Base-by-base conservation (phyloP, 1,140 invertebrate species). In the Batillaria attramentaria region DNA sequence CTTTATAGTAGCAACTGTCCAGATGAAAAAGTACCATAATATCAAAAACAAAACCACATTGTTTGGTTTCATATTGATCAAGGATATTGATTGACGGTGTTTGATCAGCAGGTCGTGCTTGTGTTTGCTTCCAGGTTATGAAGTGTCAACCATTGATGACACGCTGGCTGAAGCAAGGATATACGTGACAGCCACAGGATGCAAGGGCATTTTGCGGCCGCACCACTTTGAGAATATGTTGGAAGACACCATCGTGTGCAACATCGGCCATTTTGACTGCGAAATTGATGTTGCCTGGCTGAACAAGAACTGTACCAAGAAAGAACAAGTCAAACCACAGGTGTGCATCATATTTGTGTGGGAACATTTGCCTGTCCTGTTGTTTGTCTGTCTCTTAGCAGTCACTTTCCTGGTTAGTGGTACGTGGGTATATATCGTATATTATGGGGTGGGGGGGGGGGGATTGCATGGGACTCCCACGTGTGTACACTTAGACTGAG, bases 261-360 rank as follows among this genome's bases (percentile, higher is more conserved):
- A 99, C 90, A 99, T 99, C 77, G 99, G 99, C 28, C 99, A 99
- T 91, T 99, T 99, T 92, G 96, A 97, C 89, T 98, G 96, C 91
- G 99, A 99, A 93, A 96, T 99, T 87, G 95, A 99, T 92, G 97
- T 99, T 4, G 93, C 94, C 60, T 99, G 97, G 97, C 92, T 99
- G 13, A 96, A 99, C 68, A 95, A 95, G n/a, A 99, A 99, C 93
- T 94, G 95, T 75, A 94, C 93, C 43, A 92, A 95, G 81, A 99
- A 99, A 93, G 93, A 96, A 8, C 98, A 97, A 84, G 96, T 99
- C 79, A 99, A 99, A 91, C 97, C 97, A n/a, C 99, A 99, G 93
- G 94, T 94, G 86, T 60, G 79, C 6, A 24, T 62, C n/a, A 10
- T 24, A 8, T 28, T n/a, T 24, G 24, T 16, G n/a, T 2, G 3